Conservation (phyloP, 1,140 invertebrate species). For the Platyura marginata region DNA sequence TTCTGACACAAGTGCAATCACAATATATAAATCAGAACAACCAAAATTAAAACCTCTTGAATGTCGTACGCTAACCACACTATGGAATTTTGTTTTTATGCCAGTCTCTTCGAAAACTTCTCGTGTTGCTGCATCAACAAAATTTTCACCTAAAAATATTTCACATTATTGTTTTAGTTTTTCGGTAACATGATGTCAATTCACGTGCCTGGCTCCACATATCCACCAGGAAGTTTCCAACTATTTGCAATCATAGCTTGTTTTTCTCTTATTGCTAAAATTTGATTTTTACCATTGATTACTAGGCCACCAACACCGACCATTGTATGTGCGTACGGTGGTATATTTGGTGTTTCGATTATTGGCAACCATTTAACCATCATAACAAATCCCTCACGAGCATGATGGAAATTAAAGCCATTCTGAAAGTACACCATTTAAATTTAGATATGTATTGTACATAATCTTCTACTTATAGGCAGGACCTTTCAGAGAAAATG, state of each 20-base stretch:
- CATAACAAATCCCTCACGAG: conserved; percentile 54
- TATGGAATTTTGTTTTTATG: conserved; percentile 51
- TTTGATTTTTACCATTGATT: conserved; percentile 49
- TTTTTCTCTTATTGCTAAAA: conserved; percentile 65
- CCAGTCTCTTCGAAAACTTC: conserved; percentile 86
- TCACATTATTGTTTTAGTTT: neutral
- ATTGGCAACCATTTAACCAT: conserved; percentile 63
- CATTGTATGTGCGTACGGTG: conserved; percentile 68
- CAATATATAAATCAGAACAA: conserved; percentile 71
- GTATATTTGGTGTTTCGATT: conserved; percentile 44
- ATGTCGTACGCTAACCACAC: conserved; percentile 60
- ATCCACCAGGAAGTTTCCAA: conserved; percentile 87
- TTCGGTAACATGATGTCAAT: neutral
- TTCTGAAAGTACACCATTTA: conserved; percentile 29
- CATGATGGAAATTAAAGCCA: conserved; percentile 78
- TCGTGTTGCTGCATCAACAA: conserved; percentile 54
- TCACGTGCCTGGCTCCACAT: conserved; percentile 69
- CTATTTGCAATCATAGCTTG: conserved; percentile 34
- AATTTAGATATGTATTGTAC: too few relatives aligned
- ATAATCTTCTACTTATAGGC: neutral
- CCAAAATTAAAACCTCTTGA: conserved; percentile 44
- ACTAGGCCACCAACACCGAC: conserved; percentile 77
- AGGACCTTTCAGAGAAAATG: conserved; percentile 1
- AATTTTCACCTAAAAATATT: conserved; percentile 56
- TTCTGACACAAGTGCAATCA: conserved; percentile 48